phyloP scores from a whole-genome alignment of 2,888 invertebrate genomes.

The Mythimna ferrago region DNA sequence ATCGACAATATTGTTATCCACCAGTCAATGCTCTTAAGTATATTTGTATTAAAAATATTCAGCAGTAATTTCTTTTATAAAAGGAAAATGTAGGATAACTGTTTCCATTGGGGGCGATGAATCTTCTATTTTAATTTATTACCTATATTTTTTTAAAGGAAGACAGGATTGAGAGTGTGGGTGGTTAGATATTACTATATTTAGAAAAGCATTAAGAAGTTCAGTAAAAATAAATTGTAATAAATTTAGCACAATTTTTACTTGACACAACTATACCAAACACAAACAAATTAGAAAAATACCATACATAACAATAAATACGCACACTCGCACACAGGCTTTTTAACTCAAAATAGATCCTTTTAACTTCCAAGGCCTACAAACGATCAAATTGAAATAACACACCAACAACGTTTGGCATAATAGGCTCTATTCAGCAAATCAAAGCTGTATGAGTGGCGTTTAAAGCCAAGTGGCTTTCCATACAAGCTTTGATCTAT shows the following conservation, averaged over 20 bases:
- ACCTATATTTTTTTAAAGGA: too few species aligned
- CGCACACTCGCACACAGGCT: background rate
- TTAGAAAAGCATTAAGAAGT: background rate
- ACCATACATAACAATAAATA: background rate
- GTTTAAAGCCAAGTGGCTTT: constrained; percentile 63
- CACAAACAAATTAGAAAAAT: constrained; percentile 7
- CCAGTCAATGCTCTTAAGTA: constrained; percentile 15
- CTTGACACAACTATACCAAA: background rate
- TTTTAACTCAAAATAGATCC: constrained; percentile 17
- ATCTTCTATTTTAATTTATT: constrained; percentile 17
- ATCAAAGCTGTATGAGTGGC: constrained; percentile 62
- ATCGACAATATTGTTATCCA: constrained; percentile 21
- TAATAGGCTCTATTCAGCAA: constrained; percentile 58
- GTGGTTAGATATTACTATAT: background rate
- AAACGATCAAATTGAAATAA: constrained; percentile 54
- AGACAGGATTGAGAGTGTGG: background rate
- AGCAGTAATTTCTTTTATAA: constrained; percentile 25
- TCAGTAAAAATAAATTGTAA: background rate
- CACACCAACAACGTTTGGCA: constrained; percentile 49
- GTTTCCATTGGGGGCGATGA: background rate
- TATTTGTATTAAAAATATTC: constrained; percentile 18
- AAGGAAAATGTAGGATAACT: constrained; percentile 4
- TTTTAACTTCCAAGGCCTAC: constrained; percentile 32
- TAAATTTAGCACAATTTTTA: background rate
- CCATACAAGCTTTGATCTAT: constrained; percentile 62